Evolutionary conservation across 2,888 invertebrate genomes (phyloP).

Genomic region (Leucophenga maculata): DNA sequence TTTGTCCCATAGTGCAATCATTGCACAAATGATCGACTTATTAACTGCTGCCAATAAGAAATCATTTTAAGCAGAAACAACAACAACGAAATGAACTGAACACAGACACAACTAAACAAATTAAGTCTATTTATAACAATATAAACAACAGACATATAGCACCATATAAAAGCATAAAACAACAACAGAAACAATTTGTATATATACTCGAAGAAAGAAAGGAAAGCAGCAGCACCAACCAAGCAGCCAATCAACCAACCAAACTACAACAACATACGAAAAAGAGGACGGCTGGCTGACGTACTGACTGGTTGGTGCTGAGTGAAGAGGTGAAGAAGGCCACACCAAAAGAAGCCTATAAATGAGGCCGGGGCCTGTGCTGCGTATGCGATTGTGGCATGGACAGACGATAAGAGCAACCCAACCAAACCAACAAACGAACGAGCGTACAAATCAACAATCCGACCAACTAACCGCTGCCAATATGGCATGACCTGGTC

Average conservation of each 20-base stretch:
- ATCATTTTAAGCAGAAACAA: constrained; percentile 43
- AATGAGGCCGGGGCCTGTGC: constrained; percentile 18
- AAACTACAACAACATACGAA: not conserved
- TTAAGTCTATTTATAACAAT: constrained; percentile 58
- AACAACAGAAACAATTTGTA: not conserved
- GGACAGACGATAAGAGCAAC: not conserved
- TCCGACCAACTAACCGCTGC: too few species aligned
- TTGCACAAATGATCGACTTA: constrained; percentile 38
- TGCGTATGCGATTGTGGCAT: not conserved
- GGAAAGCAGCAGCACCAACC: not conserved
- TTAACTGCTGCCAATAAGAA: constrained; percentile 48
- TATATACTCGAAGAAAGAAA: not conserved
- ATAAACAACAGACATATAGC: not conserved
- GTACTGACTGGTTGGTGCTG: too few species aligned
- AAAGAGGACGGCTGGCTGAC: not conserved
- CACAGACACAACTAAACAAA: constrained; percentile 39
- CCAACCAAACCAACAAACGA: too few species aligned
- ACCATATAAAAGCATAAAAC: constrained; percentile 1
- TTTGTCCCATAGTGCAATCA: not conserved
- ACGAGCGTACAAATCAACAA: too few species aligned
- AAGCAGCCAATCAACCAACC: not conserved
- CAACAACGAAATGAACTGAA: constrained; percentile 30
- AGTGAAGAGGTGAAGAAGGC: not conserved
- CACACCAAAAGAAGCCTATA: constrained; percentile 10
- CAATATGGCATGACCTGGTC: constrained; percentile 1